These are phyloP conservation scores for Rhinichthys osculus DNA, from an alignment of 2,797 vertebrate genomes.

Conservation along the genomic window DNA sequence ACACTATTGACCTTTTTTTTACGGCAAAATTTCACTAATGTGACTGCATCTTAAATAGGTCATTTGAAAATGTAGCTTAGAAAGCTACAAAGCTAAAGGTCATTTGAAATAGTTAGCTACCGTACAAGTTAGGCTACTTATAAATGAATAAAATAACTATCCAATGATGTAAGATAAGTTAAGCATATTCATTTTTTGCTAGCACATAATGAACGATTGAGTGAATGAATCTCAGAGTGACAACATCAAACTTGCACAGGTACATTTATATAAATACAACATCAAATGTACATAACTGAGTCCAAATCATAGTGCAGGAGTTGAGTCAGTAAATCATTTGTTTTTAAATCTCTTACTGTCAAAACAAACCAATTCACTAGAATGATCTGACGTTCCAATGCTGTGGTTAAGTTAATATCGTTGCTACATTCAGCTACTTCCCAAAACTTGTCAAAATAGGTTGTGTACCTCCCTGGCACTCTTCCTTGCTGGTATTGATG, in stretches of 20 bases:
- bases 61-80: not conserved
- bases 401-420: not conserved
- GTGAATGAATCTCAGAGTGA: not conserved
- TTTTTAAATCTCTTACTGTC: not conserved
- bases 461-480: slow-evolving; percentile 93
- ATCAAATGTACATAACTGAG: not conserved
- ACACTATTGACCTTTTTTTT: not conserved
- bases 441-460: not conserved
- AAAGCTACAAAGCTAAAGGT: not conserved
- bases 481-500: slow-evolving; percentile 89
- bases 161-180: not conserved
- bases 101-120: not conserved
- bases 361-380: not conserved
- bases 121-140: not conserved
- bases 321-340: not conserved
- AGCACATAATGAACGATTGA: not conserved
- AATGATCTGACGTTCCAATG: not conserved
- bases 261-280: not conserved
- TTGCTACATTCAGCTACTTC: not conserved
- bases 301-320: not conserved
- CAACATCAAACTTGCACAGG: not conserved
- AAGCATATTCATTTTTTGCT: not conserved
- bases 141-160: not conserved
- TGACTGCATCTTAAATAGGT: not conserved
- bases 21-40: not conserved